phyloP scores from a whole-genome alignment of 2,888 invertebrate species.

The Leptopilina myrica region DNA sequence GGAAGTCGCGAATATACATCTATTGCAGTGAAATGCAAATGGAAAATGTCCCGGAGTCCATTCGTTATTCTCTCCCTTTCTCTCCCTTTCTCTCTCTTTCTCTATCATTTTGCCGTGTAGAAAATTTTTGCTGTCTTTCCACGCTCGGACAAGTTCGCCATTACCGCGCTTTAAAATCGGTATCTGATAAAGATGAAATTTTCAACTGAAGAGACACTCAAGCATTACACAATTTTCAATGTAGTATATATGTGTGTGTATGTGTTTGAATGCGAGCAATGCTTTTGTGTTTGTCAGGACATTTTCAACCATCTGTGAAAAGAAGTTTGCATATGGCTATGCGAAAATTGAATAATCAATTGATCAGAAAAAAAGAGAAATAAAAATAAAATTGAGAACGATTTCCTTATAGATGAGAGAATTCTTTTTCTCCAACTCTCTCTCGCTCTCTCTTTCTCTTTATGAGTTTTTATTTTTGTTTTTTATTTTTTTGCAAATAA shows the following conservation, averaged over 20 bases:
- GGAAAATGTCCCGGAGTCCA: conserved; percentile 50
- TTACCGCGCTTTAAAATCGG: conserved; percentile 14
- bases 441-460: not conserved
- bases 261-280: not conserved
- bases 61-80: conserved; percentile 54
- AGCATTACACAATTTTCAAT: conserved; percentile 20
- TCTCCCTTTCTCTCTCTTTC: conserved; percentile 51
- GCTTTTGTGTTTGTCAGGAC: conserved; percentile 21
- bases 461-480: conserved; percentile 16
- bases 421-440: not conserved
- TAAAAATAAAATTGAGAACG: not conserved
- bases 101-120: conserved; percentile 49
- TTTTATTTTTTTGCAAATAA: not conserved
- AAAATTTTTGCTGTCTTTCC: conserved; percentile 46
- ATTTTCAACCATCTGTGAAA: conserved; percentile 25
- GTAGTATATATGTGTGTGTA: not conserved
- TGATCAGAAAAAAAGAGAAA: not conserved
- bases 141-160: conserved; percentile 49
- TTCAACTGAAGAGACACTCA: conserved; percentile 32
- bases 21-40: conserved; percentile 54
- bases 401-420: conserved; percentile 8
- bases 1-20: conserved; percentile 19
- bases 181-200: conserved; percentile 37
- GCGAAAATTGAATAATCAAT: conserved; percentile 13
- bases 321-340: conserved; percentile 26